Percentiles rank a stretch among this genome's conserved stretches.
Evolutionary conservation across 2,113 vertebrate genomes (phyloP).

Genomic region (Tenrec ecaudatus): DNA sequence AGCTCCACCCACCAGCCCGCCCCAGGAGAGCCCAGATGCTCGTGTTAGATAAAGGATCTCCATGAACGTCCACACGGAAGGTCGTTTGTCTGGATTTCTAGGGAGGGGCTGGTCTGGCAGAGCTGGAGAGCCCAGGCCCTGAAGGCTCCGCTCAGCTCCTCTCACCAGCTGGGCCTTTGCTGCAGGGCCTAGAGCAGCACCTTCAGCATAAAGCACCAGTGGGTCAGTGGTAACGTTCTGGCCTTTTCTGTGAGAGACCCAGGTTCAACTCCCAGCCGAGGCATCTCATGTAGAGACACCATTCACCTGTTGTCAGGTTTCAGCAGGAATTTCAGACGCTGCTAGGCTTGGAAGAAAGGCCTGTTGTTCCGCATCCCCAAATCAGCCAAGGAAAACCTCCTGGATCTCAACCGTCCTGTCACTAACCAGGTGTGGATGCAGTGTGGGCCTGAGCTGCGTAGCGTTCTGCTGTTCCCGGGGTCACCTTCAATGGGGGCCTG

Average conservation of each 20-base stretch:
- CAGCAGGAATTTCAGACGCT: not conserved
- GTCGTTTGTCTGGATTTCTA: not conserved
- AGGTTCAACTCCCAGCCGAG: not conserved
- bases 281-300: not conserved
- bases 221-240: not conserved
- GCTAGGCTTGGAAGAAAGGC: not conserved
- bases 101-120: too few relatives aligned
- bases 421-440: not conserved
- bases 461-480: not conserved
- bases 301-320: not conserved
- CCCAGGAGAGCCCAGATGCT: not conserved
- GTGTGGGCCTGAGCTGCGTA: not conserved
- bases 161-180: not conserved
- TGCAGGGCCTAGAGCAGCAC: not conserved
- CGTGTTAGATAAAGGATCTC: accelerated
- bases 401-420: not conserved
- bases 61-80: not conserved
- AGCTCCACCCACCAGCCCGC: not conserved
- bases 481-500: not conserved
- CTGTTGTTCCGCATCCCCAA: not conserved
- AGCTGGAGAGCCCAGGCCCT: too few relatives aligned
- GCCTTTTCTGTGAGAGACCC: not conserved
- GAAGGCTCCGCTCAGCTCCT: not conserved
- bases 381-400: not conserved
- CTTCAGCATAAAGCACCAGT: not conserved